Conservation (phyloP, 2,888 invertebrate species). For the Apamea crenata region DNA sequence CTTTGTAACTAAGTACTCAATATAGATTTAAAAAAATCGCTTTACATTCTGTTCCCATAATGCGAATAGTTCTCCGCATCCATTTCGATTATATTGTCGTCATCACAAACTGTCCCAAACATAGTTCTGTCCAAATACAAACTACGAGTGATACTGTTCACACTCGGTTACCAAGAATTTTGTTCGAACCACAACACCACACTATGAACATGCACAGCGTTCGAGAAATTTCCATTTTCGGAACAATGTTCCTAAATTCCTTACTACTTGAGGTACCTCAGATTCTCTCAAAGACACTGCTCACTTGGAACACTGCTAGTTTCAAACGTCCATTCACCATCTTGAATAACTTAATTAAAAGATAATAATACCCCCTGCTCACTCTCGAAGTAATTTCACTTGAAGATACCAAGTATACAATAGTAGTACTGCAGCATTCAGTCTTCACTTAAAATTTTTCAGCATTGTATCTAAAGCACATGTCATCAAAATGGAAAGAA, state of each 20-base stretch:
- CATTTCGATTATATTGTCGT: neutral
- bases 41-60: neutral
- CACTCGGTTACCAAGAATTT: neutral
- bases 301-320: slow-evolving; percentile 9
- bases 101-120: neutral
- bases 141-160: neutral
- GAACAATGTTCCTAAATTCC: slow-evolving; percentile 22
- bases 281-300: slow-evolving; percentile 30
- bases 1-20: neutral
- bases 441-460: too few species aligned
- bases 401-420: neutral
- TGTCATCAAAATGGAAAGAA: neutral
- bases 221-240: slow-evolving; percentile 31
- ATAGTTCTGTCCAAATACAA: slow-evolving; percentile 7
- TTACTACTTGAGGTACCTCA: slow-evolving; percentile 1
- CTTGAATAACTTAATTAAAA: slow-evolving; percentile 29
- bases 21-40: neutral
- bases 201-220: slow-evolving; percentile 14
- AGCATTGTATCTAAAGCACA: neutral
- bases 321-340: slow-evolving; percentile 6
- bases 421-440: neutral
- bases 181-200: slow-evolving; percentile 18
- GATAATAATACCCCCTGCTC: slow-evolving; percentile 8
- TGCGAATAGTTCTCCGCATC: too few species aligned
- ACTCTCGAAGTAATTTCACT: neutral